A percentile compares a stretch with the other conserved stretches of the same genome.
Evolutionary conservation across 2,888 invertebrate species (phyloP).

Genomic region (Therioaphis trifolii): DNA sequence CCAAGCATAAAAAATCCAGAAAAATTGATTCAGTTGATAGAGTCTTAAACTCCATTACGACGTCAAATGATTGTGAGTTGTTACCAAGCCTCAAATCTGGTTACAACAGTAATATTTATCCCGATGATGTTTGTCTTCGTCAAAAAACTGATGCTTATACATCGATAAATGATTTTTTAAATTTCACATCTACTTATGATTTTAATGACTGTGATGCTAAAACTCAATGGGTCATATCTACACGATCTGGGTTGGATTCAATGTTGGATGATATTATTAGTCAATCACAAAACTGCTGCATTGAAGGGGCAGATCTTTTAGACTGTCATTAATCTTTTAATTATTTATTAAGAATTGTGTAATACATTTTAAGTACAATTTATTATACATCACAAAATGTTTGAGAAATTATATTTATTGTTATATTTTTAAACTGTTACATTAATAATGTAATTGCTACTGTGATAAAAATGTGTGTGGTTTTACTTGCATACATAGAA

Average conservation of each 20-base stretch:
- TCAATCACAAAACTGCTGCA: constrained; percentile 42
- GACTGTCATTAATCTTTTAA: constrained; percentile 37
- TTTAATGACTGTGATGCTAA: constrained; percentile 36
- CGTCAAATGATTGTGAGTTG: constrained; percentile 30
- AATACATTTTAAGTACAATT: no score
- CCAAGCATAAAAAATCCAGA: constrained; percentile 22
- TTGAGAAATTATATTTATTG: no score
- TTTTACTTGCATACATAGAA: no score
- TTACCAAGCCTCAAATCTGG: constrained; percentile 17
- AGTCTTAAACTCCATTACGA: constrained; percentile 36
- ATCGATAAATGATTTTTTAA: not conserved
- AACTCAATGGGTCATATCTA: constrained; percentile 39
- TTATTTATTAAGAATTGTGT: no score
- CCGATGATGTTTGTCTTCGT: not conserved
- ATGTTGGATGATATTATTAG: constrained; percentile 52
- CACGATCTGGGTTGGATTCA: constrained; percentile 46
- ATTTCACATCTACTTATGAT: constrained; percentile 34
- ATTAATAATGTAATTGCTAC: no score
- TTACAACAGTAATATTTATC: constrained; percentile 24
- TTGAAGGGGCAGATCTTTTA: constrained; percentile 48
- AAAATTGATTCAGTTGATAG: constrained; percentile 29
- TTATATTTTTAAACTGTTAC: no score
- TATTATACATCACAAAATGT: no score
- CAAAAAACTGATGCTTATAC: constrained; percentile 22
- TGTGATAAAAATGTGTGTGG: no score